These are phyloP conservation scores for Struthidea cinerea DNA, from an alignment of 2,113 vertebrate species.

Conservation along the genomic window DNA sequence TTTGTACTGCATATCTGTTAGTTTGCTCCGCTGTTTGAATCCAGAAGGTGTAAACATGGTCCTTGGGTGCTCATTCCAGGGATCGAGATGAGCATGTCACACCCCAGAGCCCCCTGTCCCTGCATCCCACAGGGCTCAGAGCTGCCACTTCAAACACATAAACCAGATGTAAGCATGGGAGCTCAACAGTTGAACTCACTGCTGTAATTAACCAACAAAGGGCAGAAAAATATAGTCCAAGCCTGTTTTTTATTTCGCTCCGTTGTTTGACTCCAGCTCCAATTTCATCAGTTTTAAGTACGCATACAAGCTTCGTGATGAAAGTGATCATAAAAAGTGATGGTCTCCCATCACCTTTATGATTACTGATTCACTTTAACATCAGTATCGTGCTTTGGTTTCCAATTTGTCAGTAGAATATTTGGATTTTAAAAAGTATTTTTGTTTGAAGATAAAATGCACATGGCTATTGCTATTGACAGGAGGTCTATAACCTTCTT, in stretches of 20 bases:
- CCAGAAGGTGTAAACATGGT: rapidly evolving
- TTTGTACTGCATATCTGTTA: not conserved
- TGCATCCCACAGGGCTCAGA: not conserved
- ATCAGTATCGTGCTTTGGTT: not conserved
- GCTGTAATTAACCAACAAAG: not conserved
- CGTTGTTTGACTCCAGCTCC: not conserved
- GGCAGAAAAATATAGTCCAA: not conserved
- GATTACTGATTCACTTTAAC: not conserved
- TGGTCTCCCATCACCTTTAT: not conserved
- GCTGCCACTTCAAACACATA: not conserved
- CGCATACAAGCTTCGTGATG: not conserved
- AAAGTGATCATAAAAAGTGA: not conserved
- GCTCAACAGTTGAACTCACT: not conserved
- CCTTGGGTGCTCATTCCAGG: not conserved
- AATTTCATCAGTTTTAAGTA: not conserved
- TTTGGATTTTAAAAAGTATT: not conserved
- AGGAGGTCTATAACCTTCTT: not conserved
- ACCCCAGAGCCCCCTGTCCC: not conserved
- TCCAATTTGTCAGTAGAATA: not conserved
- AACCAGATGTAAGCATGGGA: not conserved
- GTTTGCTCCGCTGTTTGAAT: not conserved
- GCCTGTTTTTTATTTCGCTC: rapidly evolving
- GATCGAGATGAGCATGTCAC: not conserved
- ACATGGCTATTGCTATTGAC: not conserved
- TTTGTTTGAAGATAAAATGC: not conserved